phyloP scores from a whole-genome alignment of 64 coral and sea anemone genomes.

The Stichodactyla helianthus region DNA sequence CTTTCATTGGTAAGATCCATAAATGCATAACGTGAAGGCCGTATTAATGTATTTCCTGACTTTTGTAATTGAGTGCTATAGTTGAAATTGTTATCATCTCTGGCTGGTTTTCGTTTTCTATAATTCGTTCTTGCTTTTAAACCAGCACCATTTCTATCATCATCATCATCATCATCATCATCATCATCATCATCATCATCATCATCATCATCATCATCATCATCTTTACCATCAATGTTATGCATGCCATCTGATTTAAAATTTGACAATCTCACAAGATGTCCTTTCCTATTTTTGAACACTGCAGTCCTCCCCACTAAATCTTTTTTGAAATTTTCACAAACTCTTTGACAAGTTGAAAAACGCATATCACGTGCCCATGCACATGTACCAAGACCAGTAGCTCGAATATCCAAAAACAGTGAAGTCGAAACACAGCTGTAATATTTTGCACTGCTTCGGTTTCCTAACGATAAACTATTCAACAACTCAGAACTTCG shows the following conservation, averaged over 20 bases:
- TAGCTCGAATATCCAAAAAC: not conserved
- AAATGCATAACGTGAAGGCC: constrained; percentile 49
- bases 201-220: constrained; percentile 15
- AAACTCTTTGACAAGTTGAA: not conserved
- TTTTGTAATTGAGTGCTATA: constrained; percentile 27
- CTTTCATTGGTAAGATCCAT: not conserved
- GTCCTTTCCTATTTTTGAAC: not conserved
- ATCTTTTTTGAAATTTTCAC: not conserved
- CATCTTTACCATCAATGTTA: not conserved
- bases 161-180: not conserved
- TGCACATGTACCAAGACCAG: not conserved
- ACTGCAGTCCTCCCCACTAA: not conserved
- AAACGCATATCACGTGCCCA: not conserved
- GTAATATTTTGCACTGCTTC: not conserved
- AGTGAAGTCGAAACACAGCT: not conserved
- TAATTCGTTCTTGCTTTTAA: not conserved
- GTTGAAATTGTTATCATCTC: not conserved
- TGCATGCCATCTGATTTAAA: not conserved
- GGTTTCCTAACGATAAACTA: not conserved
- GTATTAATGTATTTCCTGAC: not conserved
- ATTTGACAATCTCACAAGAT: not conserved
- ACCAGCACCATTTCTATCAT: not conserved
- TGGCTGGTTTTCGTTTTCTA: not conserved
- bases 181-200: not conserved
- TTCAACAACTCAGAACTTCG: not conserved